Percentiles rank a stretch among this genome's conserved stretches.
phyloP scores from a whole-genome alignment of 2,113 vertebrate genomes.

The human (Homo sapiens) region DNA sequence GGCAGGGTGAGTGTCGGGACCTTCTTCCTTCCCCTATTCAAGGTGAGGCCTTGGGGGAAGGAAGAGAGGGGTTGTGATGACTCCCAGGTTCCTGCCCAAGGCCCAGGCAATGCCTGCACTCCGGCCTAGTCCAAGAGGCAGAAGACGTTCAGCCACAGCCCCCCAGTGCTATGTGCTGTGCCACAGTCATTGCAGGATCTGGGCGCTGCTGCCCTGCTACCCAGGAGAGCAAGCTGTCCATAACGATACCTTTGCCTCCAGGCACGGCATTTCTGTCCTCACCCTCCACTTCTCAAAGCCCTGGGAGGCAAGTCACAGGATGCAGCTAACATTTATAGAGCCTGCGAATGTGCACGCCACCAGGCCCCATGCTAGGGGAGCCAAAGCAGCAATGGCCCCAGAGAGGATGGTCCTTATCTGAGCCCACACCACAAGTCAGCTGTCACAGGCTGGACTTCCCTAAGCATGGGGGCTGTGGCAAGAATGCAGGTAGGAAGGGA shows the following conservation, averaged over 20 bases:
- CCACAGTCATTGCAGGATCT: background rate
- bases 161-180: background rate
- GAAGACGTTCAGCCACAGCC: background rate
- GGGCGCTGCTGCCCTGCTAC: background rate
- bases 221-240: background rate
- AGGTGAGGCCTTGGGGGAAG: background rate
- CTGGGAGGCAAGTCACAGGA: background rate
- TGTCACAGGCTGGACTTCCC: background rate
- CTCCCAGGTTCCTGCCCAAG: background rate
- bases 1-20: background rate
- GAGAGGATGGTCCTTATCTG: rapidly evolving
- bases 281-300: background rate
- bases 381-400: background rate
- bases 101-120: rapidly evolving
- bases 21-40: background rate
- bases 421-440: background rate
- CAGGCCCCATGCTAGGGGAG: background rate
- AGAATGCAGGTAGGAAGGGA: background rate
- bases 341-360: background rate
- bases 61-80: background rate
- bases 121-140: background rate
- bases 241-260: background rate
- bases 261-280: background rate
- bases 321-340: background rate
- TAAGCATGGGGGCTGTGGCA: background rate